A percentile compares a stretch with the other conserved stretches of the same genome.
These are phyloP conservation scores for Armadillidium nasatum DNA, from an alignment of 1,140 invertebrate genomes.

Conservation along the genomic window DNA sequence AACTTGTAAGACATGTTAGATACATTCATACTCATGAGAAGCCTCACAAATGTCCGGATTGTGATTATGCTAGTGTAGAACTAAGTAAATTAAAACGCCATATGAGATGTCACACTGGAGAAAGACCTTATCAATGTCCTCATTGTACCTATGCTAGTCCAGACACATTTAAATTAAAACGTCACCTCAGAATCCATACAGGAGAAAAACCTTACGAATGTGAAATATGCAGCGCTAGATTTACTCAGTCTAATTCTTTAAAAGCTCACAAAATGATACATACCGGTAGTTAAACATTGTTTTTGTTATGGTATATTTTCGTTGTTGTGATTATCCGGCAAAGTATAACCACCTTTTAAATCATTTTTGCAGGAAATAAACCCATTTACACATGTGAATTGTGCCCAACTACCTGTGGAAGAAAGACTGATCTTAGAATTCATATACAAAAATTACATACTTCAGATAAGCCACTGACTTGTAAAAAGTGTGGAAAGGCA, in stretches of 20 bases:
- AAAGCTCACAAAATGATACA: constrained; percentile 93
- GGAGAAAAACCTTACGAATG: constrained; percentile 63
- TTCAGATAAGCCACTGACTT: constrained; percentile 83
- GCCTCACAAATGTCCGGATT: constrained; percentile 89
- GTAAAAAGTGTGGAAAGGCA: constrained; percentile 85
- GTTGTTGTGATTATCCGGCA: neutral
- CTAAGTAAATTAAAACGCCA: constrained; percentile 87
- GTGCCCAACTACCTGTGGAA: constrained; percentile 91
- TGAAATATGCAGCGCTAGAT: constrained; percentile 65
- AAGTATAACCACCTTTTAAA: neutral
- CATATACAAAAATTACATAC: constrained; percentile 95
- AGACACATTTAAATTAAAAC: constrained; percentile 88
- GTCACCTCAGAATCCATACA: constrained; percentile 61
- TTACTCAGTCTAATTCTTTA: constrained; percentile 93
- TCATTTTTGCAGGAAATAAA: constrained; percentile 66
- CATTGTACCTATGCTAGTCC: constrained; percentile 97
- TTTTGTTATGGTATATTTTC: neutral
- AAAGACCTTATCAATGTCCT: constrained; percentile 67
- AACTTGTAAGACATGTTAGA: constrained; percentile 85
- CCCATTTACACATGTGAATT: constrained; percentile 91
- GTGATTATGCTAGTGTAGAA: constrained; percentile 92
- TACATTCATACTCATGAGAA: constrained; percentile 92
- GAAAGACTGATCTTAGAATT: constrained; percentile 92
- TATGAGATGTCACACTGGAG: constrained; percentile 81
- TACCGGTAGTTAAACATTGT: constrained; percentile 59